Evolutionary conservation across 2,888 invertebrate genomes (phyloP).

Genomic region (Globia sparganii): DNA sequence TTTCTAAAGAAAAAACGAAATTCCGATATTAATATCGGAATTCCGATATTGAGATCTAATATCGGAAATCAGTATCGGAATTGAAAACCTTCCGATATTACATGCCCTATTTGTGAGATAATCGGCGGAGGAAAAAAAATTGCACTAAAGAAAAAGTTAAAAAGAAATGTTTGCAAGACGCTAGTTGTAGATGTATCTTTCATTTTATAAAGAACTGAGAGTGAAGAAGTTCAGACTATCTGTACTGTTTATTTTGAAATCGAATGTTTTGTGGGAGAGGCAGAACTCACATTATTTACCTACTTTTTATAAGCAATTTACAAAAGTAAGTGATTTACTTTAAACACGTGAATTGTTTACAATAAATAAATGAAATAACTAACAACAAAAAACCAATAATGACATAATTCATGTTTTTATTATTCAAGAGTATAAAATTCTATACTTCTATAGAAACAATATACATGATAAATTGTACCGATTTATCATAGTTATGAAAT

Average conservation of each 20-base stretch:
- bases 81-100: too few relatives aligned
- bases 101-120: constrained; percentile 36
- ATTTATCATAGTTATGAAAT: constrained; percentile 18
- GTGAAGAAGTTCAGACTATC: constrained; percentile 27
- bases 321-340: background rate
- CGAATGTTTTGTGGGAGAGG: constrained; percentile 28
- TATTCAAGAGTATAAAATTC: constrained; percentile 16
- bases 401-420: constrained; percentile 10
- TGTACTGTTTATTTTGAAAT: constrained; percentile 36
- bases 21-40: too few relatives aligned
- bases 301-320: constrained; percentile 4
- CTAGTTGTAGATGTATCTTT: background rate
- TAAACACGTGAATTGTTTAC: background rate
- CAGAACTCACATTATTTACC: constrained; percentile 13
- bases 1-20: too few relatives aligned
- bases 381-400: background rate
- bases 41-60: too few relatives aligned
- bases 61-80: too few relatives aligned
- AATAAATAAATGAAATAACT: constrained; percentile 6
- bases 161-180: background rate
- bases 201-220: constrained; percentile 14
- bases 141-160: background rate
- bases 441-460: constrained; percentile 1
- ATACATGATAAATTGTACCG: background rate
- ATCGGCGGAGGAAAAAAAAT: constrained; percentile 11